Conservation (phyloP, 1,140 invertebrate species). For the Drosophila neocordata region DNA sequence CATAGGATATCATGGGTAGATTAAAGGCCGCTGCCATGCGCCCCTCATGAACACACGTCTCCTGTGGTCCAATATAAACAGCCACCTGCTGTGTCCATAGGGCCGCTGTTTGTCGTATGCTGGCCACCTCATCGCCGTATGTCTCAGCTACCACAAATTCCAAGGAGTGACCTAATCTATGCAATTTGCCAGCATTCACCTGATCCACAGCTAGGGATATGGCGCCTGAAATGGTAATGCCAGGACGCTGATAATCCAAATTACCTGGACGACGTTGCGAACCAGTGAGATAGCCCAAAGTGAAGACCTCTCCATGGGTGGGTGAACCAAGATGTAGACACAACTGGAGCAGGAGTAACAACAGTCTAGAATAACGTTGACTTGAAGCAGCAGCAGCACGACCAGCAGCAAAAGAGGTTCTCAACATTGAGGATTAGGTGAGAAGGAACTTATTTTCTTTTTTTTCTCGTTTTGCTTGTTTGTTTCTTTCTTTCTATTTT, state of each 20-base stretch:
- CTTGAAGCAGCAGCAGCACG: constrained; percentile 27
- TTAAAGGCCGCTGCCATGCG: constrained; percentile 98
- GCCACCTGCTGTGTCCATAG: constrained; percentile 94
- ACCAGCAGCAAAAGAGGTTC: constrained; percentile 17
- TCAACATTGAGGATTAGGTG: constrained; percentile 31
- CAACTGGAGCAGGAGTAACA: constrained; percentile 12
- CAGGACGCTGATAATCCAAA: constrained; percentile 90
- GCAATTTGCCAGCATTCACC: constrained; percentile 86
- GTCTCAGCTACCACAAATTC: constrained; percentile 95
- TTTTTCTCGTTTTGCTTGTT: neutral
- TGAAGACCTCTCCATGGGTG: constrained; percentile 72
- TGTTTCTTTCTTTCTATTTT: neutral
- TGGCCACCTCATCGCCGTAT: constrained; percentile 93
- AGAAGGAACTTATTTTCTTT: constrained; percentile 13
- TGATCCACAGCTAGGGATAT: constrained; percentile 92
- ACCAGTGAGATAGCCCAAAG: constrained; percentile 91
- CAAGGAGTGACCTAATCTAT: constrained; percentile 87
- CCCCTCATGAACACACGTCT: constrained; percentile 97
- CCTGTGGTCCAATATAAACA: constrained; percentile 96
- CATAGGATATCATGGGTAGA: constrained; percentile 93
- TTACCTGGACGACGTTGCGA: constrained; percentile 90
- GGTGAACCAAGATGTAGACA: constrained; percentile 10
- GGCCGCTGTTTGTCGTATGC: constrained; percentile 92
- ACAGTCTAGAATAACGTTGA: constrained; percentile 29
- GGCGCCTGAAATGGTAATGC: constrained; percentile 87